Evolutionary conservation across 2,113 vertebrate species (phyloP).

Genomic region (Carassius carassius): DNA sequence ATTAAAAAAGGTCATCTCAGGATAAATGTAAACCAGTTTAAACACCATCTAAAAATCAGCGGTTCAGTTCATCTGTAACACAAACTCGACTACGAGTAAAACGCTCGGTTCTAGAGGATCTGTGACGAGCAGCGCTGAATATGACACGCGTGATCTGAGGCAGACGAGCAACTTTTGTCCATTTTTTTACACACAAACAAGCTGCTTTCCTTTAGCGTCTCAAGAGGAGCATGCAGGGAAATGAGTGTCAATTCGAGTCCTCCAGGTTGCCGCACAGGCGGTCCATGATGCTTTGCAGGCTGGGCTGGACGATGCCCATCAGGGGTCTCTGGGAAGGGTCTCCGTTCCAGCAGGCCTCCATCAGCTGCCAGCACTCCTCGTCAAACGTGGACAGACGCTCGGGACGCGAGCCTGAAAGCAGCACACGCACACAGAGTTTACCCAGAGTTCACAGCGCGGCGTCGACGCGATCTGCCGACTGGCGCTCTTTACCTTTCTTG

Average conservation of each 20-base stretch:
- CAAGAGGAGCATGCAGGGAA: background rate
- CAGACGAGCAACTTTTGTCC: background rate
- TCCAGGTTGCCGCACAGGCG: conserved; percentile 87
- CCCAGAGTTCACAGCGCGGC: background rate
- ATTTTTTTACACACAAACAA: background rate
- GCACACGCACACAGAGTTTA: background rate
- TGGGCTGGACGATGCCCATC: conserved; percentile 92
- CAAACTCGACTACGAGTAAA: conserved; percentile 70
- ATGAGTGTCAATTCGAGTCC: conserved; percentile 84
- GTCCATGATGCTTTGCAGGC: conserved; percentile 90
- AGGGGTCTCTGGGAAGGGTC: conserved; percentile 91
- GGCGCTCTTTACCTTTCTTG: conserved; percentile 82
- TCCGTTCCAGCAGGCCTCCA: conserved; percentile 97
- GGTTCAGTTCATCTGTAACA: conserved; percentile 64
- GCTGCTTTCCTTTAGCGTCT: background rate
- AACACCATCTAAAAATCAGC: conserved; percentile 79
- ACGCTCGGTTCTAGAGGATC: conserved; percentile 30
- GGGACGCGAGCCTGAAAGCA: conserved; percentile 83
- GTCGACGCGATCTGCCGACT: no score
- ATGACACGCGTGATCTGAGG: conserved; percentile 2
- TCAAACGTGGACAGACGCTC: conserved; percentile 88
- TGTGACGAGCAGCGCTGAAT: conserved; percentile 50
- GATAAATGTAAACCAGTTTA: conserved; percentile 73
- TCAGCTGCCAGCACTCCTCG: conserved; percentile 98
- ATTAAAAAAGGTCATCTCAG: conserved; percentile 72